Conservation (phyloP, 2,113 vertebrate genomes). For the Proterorhinus semilunaris region DNA sequence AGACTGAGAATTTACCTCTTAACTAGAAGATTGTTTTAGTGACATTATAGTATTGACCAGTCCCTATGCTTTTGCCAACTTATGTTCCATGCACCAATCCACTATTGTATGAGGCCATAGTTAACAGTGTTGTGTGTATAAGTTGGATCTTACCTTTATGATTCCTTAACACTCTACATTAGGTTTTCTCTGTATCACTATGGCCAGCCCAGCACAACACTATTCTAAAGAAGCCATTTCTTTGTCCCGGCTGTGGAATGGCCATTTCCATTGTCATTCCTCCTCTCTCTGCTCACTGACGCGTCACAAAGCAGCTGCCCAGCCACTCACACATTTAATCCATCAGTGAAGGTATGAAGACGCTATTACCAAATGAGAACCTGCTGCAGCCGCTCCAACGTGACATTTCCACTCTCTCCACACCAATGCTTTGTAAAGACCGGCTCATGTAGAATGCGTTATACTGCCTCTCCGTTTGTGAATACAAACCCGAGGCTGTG, state of each 20-base stretch:
- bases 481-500: slow-evolving; percentile 5
- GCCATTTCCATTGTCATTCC: slow-evolving; percentile 21
- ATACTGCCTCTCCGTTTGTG: slow-evolving; percentile 12
- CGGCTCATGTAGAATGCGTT: slow-evolving; percentile 11
- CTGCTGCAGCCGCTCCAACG: slow-evolving; percentile 5
- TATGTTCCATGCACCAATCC: too few species aligned
- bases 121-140: too few species aligned
- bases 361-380: slow-evolving; percentile 30
- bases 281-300: slow-evolving; percentile 10
- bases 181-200: too few species aligned
- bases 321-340: slow-evolving; percentile 40
- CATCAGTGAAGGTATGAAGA: slow-evolving; percentile 46
- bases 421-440: slow-evolving; percentile 25
- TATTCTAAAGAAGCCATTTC: not conserved
- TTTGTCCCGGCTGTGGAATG: slow-evolving; percentile 1
- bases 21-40: too few species aligned
- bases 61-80: too few species aligned
- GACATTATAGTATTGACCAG: too few species aligned
- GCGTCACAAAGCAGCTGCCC: slow-evolving; percentile 25
- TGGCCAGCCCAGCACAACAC: not conserved
- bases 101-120: too few species aligned
- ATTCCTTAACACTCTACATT: too few species aligned
- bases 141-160: too few species aligned
- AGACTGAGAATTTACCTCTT: too few species aligned
- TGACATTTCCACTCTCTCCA: not conserved